These are phyloP conservation scores for Charaxes varanes DNA, from an alignment of 1,140 invertebrate genomes.

Conservation along the genomic window DNA sequence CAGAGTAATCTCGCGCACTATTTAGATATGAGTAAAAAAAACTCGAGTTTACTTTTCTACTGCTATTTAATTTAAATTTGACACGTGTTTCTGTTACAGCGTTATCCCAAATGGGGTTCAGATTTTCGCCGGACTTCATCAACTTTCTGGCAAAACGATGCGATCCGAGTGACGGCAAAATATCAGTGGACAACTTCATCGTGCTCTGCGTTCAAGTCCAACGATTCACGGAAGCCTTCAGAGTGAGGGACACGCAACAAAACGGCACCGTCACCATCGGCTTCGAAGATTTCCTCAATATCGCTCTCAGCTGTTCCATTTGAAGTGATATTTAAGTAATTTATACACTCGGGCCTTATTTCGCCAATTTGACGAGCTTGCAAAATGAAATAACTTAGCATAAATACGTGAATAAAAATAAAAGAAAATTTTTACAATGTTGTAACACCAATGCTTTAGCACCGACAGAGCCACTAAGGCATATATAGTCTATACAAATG, in stretches of 20 bases:
- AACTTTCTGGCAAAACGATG: conserved; percentile 82
- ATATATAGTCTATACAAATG: no score
- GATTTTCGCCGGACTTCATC: conserved; percentile 86
- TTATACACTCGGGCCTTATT: no score
- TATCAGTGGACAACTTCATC: conserved; percentile 92
- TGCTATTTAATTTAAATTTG: no score
- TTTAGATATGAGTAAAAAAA: not conserved
- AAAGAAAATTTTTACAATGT: no score
- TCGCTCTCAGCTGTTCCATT: conserved; percentile 82
- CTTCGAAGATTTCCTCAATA: conserved; percentile 90
- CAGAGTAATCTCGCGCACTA: no score
- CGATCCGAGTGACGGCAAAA: conserved; percentile 77
- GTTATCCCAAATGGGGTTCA: conserved; percentile 91
- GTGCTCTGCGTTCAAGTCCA: conserved; percentile 91
- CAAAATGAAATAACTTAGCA: no score
- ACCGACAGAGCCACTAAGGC: no score
- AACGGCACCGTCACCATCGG: conserved; percentile 85
- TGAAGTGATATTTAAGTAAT: no score
- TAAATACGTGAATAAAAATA: no score
- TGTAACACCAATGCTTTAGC: no score
- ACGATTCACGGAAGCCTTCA: conserved; percentile 89
- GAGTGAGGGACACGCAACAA: conserved; percentile 81
- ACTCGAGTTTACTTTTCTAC: not conserved
- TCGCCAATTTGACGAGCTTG: no score
- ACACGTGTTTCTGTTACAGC: conserved; percentile 77